Evolutionary conservation across 2,888 invertebrate species (phyloP).

Genomic region (Calameuta filiformis): DNA sequence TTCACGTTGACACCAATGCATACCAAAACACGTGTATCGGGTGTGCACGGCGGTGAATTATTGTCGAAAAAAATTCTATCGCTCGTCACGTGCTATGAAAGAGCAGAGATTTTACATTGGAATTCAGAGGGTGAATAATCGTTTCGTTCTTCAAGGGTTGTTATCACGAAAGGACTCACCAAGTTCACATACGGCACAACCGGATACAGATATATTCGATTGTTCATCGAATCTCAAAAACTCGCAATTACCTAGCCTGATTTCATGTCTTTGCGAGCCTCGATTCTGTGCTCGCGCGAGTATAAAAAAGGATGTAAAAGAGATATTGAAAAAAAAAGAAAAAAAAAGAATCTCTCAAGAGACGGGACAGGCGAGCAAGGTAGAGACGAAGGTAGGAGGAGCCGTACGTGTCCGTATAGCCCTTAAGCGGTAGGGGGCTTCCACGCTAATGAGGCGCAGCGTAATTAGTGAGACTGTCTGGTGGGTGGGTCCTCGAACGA

Average conservation of each 20-base stretch:
- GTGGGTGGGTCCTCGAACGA: constrained; percentile 37
- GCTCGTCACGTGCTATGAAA: neutral
- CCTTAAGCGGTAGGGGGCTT: constrained; percentile 51
- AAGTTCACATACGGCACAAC: neutral
- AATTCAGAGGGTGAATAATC: neutral
- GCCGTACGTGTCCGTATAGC: constrained; percentile 50
- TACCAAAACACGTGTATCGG: neutral
- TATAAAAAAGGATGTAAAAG: too few relatives aligned
- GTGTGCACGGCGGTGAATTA: neutral
- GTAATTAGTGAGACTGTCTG: constrained; percentile 66
- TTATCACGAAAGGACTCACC: neutral
- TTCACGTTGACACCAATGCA: neutral
- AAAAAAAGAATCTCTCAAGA: neutral
- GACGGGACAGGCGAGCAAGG: neutral
- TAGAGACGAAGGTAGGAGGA: constrained; percentile 27
- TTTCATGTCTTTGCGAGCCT: neutral
- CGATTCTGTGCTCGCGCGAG: neutral
- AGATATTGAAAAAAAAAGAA: neutral
- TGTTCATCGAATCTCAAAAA: neutral
- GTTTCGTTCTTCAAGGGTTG: neutral
- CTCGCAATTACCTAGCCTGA: neutral
- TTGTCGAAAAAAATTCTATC: neutral
- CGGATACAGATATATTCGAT: neutral
- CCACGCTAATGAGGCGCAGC: constrained; percentile 64
- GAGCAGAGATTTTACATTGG: neutral